Base-by-base conservation (phyloP, 2,113 vertebrate genomes). In the Charadrius vociferus region DNA sequence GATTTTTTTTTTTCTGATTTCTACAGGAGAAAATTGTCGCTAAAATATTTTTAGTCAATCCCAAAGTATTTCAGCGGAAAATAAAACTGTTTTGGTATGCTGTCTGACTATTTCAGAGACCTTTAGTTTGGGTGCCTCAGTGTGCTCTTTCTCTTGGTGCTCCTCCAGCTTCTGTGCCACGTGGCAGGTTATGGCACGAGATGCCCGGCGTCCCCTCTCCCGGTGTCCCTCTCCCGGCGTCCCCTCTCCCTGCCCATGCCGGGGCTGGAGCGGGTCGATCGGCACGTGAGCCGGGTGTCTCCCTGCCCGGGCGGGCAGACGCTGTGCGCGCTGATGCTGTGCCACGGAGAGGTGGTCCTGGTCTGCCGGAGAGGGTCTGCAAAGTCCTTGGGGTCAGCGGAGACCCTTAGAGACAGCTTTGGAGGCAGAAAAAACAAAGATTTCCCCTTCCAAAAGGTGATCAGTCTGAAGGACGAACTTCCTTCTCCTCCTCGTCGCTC, bases 241-340 rank as follows among this genome's bases (percentile, higher is more conserved):
- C 27, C 65, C 49, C 17, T 39, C 10, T 56, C 49, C 49, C 39
- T 37, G 47, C 30, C 39, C 7, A 4, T 15, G 20, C 65, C 6
- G 7, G 32, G 62, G 32, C 62, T 55, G 63, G 26, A 7, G 5
- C 7, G 15, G 4, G 34, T 32, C 41, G 2, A 5, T 47, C 12
- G 5, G 34, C 19, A 18, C 3, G 1, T 10, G 49, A 29, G 17
- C 24, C 2, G 3, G 14, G 10, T 9, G 26, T 26, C 50, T 37
- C 12, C 50, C 27, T 67, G 52, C 63, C 34, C 5, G 7, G 39
- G 39, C 50, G 11, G 70, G 39, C 13, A 47, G 50, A 5, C 3
- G 22, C 6, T 18, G 45, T 5, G 11, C 9, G 9, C 30, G 49
- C 50, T 39, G 45, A 18, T 59, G 59, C 14, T 15, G 26, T 14